phyloP scores from a whole-genome alignment of 2,797 vertebrate genomes.

The Poeciliopsis paucimaculata region DNA sequence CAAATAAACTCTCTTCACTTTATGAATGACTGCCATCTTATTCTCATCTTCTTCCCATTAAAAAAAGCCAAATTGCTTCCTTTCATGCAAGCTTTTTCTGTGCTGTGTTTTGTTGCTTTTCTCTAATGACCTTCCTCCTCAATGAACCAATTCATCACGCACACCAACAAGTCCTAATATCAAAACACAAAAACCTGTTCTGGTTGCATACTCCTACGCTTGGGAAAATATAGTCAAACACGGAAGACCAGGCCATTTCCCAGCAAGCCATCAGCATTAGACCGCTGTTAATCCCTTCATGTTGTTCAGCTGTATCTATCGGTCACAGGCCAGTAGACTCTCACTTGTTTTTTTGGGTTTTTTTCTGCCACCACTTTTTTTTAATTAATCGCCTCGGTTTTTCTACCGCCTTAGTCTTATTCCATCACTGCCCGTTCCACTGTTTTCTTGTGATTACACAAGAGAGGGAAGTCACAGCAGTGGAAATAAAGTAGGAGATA shows the following conservation, averaged over 20 bases:
- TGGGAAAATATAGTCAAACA: slow-evolving; percentile 26
- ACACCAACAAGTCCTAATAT: slow-evolving; percentile 14
- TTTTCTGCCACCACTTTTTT: slow-evolving; percentile 59
- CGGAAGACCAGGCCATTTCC: slow-evolving; percentile 37
- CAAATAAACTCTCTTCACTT: slow-evolving; percentile 9
- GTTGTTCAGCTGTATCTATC: slow-evolving; percentile 60
- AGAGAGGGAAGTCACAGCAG: slow-evolving; percentile 27
- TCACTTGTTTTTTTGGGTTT: neutral
- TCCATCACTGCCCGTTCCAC: slow-evolving; percentile 45
- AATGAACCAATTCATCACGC: neutral
- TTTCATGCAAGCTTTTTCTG: neutral
- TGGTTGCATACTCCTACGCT: neutral
- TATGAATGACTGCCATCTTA: slow-evolving; percentile 8
- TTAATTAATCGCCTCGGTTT: slow-evolving; percentile 77
- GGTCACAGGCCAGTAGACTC: slow-evolving; percentile 68
- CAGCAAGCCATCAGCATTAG: slow-evolving; percentile 46
- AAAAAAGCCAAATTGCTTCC: slow-evolving; percentile 4
- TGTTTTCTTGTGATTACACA: slow-evolving; percentile 63
- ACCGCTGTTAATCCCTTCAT: slow-evolving; percentile 59
- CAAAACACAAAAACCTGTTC: slow-evolving; percentile 9
- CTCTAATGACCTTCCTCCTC: neutral
- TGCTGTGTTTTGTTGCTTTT: neutral
- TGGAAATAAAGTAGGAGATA: slow-evolving; percentile 20
- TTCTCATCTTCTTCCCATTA: slow-evolving; percentile 12
- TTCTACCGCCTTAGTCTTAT: slow-evolving; percentile 44